These are phyloP conservation scores for Psephotus haematonotus DNA, from an alignment of 2,113 vertebrate species.

Conservation along the genomic window DNA sequence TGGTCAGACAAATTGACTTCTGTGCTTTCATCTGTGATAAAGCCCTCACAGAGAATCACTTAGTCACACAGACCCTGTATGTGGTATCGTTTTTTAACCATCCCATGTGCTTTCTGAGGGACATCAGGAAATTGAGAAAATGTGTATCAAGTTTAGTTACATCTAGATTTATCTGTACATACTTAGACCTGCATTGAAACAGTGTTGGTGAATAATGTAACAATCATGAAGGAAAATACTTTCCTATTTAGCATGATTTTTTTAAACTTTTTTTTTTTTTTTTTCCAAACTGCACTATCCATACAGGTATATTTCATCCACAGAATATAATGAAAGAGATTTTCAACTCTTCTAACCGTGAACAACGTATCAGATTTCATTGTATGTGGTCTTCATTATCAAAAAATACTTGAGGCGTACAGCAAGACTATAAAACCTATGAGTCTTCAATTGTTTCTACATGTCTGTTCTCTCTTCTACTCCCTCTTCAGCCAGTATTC, in stretches of 20 bases:
- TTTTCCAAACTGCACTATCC: not conserved
- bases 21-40: conserved; percentile 36
- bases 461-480: not conserved
- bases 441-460: not conserved
- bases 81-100: not conserved
- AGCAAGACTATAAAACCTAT: not conserved
- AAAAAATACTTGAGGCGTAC: not conserved
- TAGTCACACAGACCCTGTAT: not conserved
- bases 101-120: not conserved
- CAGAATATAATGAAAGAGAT: not conserved
- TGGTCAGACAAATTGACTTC: conserved; percentile 61
- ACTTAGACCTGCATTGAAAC: not conserved
- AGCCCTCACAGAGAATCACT: conserved; percentile 14
- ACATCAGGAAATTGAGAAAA: not conserved
- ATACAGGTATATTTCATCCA: not conserved
- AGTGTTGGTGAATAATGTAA: not conserved
- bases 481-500: not conserved
- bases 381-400: not conserved
- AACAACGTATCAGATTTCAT: not conserved
- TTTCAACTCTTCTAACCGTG: not conserved
- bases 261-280: not conserved
- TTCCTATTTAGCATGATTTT: not conserved
- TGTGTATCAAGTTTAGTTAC: not conserved
- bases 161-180: not conserved
- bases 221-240: not conserved